Conservation (phyloP, 2,888 invertebrate species). For the Agrochola lychnidis region DNA sequence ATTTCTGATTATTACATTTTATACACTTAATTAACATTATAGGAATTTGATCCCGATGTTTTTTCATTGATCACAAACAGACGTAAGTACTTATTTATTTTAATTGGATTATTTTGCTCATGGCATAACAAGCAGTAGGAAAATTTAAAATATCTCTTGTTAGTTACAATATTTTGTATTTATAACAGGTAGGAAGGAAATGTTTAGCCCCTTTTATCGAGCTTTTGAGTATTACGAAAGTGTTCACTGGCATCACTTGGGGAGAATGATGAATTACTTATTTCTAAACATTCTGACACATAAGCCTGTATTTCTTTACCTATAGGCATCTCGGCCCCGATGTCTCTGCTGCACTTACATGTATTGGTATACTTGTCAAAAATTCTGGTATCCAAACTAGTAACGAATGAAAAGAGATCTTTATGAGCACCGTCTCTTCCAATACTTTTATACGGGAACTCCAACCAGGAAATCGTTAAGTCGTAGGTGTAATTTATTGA, state of each 20-base stretch:
- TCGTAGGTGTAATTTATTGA: constrained; percentile 26
- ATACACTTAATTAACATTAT: constrained; percentile 29
- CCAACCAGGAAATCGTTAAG: constrained; percentile 12
- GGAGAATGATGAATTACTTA: background rate
- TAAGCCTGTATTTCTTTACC: background rate
- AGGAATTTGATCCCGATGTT: constrained; percentile 31
- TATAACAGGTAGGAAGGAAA: constrained; percentile 1
- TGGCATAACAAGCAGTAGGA: constrained; percentile 3
- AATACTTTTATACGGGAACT: constrained; percentile 11
- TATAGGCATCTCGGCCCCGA: background rate
- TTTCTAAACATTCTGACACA: background rate
- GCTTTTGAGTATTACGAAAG: background rate
- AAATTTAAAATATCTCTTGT: constrained; percentile 16
- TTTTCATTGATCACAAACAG: constrained; percentile 28
- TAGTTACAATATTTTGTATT: background rate
- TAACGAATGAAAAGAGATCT: constrained; percentile 28
- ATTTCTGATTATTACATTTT: constrained; percentile 30
- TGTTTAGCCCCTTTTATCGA: background rate
- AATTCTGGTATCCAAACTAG: constrained; percentile 6
- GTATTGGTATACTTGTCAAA: constrained; percentile 39
- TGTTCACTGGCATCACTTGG: background rate
- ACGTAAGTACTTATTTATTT: constrained; percentile 33
- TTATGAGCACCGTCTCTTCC: constrained; percentile 21
- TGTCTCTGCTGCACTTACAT: constrained; percentile 41
- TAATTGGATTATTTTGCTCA: constrained; percentile 39